Conservation (phyloP, 2,113 vertebrate species). For the Centrocercus urophasianus region DNA sequence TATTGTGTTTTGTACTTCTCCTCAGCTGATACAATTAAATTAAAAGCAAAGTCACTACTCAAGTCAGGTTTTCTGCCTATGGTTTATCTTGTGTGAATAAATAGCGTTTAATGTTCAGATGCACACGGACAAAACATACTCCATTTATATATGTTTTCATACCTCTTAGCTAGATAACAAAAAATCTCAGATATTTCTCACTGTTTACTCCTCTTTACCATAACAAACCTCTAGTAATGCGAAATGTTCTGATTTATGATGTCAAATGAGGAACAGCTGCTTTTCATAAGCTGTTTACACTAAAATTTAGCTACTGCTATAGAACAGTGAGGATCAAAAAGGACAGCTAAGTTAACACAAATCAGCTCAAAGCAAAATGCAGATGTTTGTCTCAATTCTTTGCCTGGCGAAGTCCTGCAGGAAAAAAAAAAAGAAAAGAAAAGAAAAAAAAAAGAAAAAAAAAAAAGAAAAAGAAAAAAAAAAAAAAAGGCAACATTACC, state of each 20-base stretch:
- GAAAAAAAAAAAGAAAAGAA: not conserved
- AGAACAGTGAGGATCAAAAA: rapidly evolving
- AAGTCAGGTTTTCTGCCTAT: not conserved
- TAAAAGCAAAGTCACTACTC: not conserved
- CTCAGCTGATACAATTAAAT: not conserved
- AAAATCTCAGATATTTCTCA: not conserved
- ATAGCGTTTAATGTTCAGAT: not conserved
- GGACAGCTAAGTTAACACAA: rapidly evolving
- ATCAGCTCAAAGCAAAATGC: not conserved
- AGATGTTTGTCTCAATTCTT: not conserved
- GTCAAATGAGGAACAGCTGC: not conserved
- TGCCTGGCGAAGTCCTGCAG: not conserved
- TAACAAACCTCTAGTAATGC: not conserved
- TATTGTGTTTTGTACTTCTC: not conserved
- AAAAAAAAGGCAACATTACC: not conserved
- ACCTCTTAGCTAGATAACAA: not conserved
- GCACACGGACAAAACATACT: rapidly evolving
- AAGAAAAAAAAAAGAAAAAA: not conserved
- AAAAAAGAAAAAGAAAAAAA: not conserved
- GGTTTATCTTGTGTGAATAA: not conserved
- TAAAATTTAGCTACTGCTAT: not conserved
- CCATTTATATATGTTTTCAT: not conserved
- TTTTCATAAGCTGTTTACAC: not conserved
- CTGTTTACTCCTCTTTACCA: not conserved
- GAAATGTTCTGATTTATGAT: not conserved